Conservation (phyloP, 2,113 vertebrate species). For the Alosa alosa region DNA sequence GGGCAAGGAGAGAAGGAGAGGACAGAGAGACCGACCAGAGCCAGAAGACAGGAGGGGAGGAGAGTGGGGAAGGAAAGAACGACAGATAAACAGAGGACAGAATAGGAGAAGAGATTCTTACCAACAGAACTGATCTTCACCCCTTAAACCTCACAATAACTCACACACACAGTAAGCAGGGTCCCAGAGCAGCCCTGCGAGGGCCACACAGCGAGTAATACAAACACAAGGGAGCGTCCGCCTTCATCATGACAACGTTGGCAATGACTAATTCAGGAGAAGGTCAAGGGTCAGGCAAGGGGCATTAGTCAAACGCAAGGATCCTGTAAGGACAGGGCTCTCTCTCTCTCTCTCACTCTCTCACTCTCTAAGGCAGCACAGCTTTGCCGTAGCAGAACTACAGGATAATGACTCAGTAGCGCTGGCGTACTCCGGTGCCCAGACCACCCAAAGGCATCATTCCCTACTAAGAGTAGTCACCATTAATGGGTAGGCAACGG, state of each 20-base stretch:
- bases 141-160: slow-evolving; percentile 4
- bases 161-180: slow-evolving; percentile 6
- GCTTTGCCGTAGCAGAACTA: neutral
- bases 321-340: slow-evolving; percentile 56
- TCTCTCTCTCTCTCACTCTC: neutral
- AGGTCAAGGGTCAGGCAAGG: slow-evolving; percentile 69
- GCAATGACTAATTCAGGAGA: slow-evolving; percentile 65
- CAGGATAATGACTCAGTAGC: neutral
- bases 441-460: neutral
- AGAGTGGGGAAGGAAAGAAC: neutral
- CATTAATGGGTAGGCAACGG: neutral
- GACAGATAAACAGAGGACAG: neutral
- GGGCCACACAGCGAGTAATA: slow-evolving; percentile 62
- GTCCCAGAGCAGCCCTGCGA: slow-evolving; percentile 28
- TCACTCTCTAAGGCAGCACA: neutral
- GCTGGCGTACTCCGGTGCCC: neutral
- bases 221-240: slow-evolving; percentile 57
- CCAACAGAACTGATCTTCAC: slow-evolving; percentile 1
- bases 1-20: neutral
- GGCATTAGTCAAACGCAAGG: slow-evolving; percentile 67
- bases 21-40: neutral
- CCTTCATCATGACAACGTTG: slow-evolving; percentile 52
- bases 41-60: neutral
- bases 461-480: neutral
- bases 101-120: neutral